Evolutionary conservation across 2,113 vertebrate species (phyloP), one percentile per base, ranked within the genome.

Genomic region (Bombycilla garrulus): DNA sequence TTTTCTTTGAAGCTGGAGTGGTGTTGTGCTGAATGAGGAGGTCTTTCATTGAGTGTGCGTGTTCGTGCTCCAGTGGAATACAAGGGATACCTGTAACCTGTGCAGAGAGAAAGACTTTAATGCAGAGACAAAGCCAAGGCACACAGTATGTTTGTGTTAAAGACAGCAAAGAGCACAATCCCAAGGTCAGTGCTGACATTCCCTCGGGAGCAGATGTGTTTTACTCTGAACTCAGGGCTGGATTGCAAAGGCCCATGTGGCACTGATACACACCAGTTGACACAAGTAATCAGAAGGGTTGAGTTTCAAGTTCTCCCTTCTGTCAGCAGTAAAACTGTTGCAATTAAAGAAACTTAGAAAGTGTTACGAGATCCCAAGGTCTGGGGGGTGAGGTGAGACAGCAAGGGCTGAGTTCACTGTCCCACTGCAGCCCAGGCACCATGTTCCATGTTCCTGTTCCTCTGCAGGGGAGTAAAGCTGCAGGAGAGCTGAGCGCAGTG

Each of bases 361-460:
- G 60, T 74, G 10, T 45, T 87, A 36, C 8, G 51, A 69, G 40
- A 31, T 35, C 31, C 31, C 44, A 2, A 51, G 28, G 44, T 72
- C 76, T 57, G 1, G 26, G 18, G 25, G 25, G 12, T 29, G 54
- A 19, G 2, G 0, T 6, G 31, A 38, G 29, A 24, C 36, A 17
- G 11, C 3, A 10, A 6, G 10, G 76, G 1, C 31, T 6, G 83
- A 78, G 51, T 23, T 88, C 15, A 1, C 13, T 31, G 44, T 66
- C 38, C 31, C 26, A 2, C 18, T 11, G 44, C 61, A 38, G 33
- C 23, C 1, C 6, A 16, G 29, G 21, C 0, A 0, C 42, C 53
- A 12, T 14, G n/a, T n/a, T n/a, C 3, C 31, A 5, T 33, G 54
- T 40, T 44, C 2, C 0, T 26, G 50, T 23, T 73, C 13, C 47